Evolutionary conservation across 2,888 invertebrate genomes (phyloP).

Genomic region (Mongoloraphidia duomilia): DNA sequence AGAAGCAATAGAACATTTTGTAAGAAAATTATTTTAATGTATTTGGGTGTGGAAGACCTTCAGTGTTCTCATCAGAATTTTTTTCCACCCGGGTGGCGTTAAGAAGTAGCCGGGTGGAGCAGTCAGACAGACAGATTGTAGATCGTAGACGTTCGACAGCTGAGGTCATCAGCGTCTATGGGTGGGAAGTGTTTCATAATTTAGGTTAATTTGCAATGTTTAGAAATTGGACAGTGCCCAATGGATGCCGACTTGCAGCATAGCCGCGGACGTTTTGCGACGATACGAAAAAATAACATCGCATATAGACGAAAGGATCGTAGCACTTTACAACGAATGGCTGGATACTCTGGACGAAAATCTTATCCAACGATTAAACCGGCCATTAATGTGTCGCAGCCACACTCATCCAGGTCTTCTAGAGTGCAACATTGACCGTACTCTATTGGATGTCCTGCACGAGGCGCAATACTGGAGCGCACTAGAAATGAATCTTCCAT

Average conservation of each 20-base stretch:
- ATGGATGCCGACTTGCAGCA: slow-evolving; percentile 64
- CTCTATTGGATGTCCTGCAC: slow-evolving; percentile 49
- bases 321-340: slow-evolving; percentile 41
- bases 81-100: too few relatives aligned
- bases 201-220: neutral
- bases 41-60: too few relatives aligned
- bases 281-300: slow-evolving; percentile 48
- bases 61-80: too few relatives aligned
- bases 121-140: too few relatives aligned
- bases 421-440: slow-evolving; percentile 66
- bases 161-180: neutral
- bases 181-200: neutral
- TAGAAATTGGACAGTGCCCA: slow-evolving; percentile 55
- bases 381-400: slow-evolving; percentile 58
- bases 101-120: too few relatives aligned
- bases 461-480: slow-evolving; percentile 64
- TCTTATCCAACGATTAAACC: slow-evolving; percentile 43
- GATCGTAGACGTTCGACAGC: neutral
- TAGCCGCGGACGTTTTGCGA: slow-evolving; percentile 53
- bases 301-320: slow-evolving; percentile 40
- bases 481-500: slow-evolving; percentile 53
- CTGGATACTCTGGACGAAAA: slow-evolving; percentile 43
- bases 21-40: too few relatives aligned
- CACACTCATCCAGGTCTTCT: slow-evolving; percentile 46
- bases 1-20: too few relatives aligned